These are phyloP conservation scores for Hoplostethus mediterraneus DNA, from an alignment of 2,797 vertebrate genomes.

Conservation along the genomic window DNA sequence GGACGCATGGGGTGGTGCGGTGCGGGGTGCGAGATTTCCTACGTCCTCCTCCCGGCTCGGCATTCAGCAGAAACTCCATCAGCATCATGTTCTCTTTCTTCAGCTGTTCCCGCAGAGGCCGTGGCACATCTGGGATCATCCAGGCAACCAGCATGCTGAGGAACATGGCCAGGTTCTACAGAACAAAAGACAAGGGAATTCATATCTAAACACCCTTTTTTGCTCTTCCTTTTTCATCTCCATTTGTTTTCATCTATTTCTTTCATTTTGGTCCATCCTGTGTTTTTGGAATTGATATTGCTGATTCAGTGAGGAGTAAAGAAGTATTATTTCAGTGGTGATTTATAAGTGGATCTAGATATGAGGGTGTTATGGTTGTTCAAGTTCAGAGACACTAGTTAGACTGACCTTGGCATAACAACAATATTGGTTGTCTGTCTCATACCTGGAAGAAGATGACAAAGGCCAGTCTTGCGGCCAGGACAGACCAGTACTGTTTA, in stretches of 20 bases:
- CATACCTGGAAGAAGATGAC: slow-evolving; percentile 97
- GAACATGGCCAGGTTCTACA: slow-evolving; percentile 97
- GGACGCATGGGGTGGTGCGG: slow-evolving; percentile 53
- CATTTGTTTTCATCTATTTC: too few species aligned
- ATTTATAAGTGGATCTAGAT: not conserved
- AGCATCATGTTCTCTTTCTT: slow-evolving; percentile 93
- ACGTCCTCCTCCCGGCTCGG: slow-evolving; percentile 86
- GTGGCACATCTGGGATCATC: slow-evolving; percentile 96
- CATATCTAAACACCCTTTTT: not conserved
- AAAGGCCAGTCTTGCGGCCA: slow-evolving; percentile 95
- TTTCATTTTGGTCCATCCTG: too few species aligned
- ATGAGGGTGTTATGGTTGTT: too few species aligned
- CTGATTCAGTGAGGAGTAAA: too few species aligned
- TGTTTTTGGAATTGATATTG: too few species aligned
- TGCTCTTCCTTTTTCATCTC: not conserved
- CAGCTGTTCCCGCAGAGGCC: slow-evolving; percentile 94
- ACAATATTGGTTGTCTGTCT: slow-evolving; percentile 2
- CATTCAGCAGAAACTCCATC: slow-evolving; percentile 93
- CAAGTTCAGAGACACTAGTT: not conserved
- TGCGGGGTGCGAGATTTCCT: slow-evolving; percentile 76
- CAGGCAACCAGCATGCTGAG: slow-evolving; percentile 96
- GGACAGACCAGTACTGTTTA: slow-evolving; percentile 96
- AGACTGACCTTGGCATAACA: not conserved
- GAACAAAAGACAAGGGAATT: slow-evolving; percentile 18
- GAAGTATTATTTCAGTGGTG: too few species aligned